Base-by-base conservation (phyloP, 2,113 vertebrate species). In the Alethe castanea region DNA sequence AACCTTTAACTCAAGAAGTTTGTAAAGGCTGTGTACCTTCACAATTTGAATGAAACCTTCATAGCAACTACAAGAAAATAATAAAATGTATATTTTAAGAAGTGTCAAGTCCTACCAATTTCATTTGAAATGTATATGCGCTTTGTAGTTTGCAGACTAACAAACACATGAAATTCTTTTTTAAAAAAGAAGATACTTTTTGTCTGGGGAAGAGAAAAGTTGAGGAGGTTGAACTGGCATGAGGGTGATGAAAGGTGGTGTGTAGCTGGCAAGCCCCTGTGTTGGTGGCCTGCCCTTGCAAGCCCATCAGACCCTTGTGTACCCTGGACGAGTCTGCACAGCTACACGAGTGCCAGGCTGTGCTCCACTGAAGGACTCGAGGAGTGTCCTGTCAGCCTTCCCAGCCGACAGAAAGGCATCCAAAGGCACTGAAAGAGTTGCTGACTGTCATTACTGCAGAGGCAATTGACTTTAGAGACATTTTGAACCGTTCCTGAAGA, bases 61-160 rank as follows among this genome's bases (percentile, higher is more conserved):
- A 96, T 78, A 96, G 96, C 88, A 96, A 97, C 95, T 90, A 96
- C 90, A 82, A 81, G 96, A 94, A 98, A 98, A 98, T 98, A 98
- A 96, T 97, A 97, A 97, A 98, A 98, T 96, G 95, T 97, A 97
- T 98, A 97, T 97, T 97, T 97, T 95, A 92, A 97, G 98, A 98
- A 96, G 96, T 76, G 96, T 98, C 97, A 96, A 97, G 97, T 94
- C 95, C 97, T 97, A 97, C 96, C 96, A 97, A 95, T 97, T 97
- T 98, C 81, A 96, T 98, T 98, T 98, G 96, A 94, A 93, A 97
- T 15, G 23, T 54, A 2, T 91, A 92, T 96, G 90, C 95, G 97
- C 97, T 96, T 91, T 93, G 72, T 95, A 87, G 79, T 81, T 86
- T 62, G 45, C 54, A 89, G 72, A 26, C 35, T 50, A 69, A 66